Conservation (phyloP, 1,140 invertebrate genomes). For the Conus ventricosus region DNA sequence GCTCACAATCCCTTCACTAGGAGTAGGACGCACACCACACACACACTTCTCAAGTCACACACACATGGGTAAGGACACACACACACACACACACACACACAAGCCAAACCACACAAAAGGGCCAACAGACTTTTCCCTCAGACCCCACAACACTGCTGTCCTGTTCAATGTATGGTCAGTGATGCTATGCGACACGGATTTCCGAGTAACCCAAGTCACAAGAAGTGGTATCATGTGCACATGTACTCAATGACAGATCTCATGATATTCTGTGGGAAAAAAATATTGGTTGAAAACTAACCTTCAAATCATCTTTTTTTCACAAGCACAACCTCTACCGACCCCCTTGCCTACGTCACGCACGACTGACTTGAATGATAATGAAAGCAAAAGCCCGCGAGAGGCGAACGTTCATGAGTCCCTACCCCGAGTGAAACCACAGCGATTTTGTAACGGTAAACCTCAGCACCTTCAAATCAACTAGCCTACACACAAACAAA, state of each 20-base stretch:
- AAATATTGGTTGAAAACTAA: neutral
- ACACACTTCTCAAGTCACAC: neutral
- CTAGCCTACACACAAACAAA: conserved; percentile 16
- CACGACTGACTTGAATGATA: conserved; percentile 43
- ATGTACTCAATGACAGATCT: neutral
- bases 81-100: conserved; percentile 14
- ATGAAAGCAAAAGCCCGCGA: conserved; percentile 38
- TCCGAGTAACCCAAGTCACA: neutral
- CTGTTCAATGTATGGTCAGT: neutral
- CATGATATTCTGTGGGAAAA: too few relatives aligned
- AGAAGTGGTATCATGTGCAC: neutral
- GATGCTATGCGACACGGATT: neutral
- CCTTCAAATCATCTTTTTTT: neutral
- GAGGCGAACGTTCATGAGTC: conserved; percentile 18
- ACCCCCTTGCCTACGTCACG: conserved; percentile 38
- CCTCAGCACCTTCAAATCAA: neutral
- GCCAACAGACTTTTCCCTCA: neutral
- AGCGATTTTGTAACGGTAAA: conserved; percentile 16
- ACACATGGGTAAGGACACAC: neutral
- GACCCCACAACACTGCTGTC: neutral
- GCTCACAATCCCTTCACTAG: too few relatives aligned
- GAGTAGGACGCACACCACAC: neutral
- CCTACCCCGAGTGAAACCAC: conserved; percentile 35
- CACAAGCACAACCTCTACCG: conserved; percentile 2
- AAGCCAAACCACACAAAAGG: neutral